Conservation (phyloP, 2,797 vertebrate genomes). For the Dermochelys coriacea region DNA sequence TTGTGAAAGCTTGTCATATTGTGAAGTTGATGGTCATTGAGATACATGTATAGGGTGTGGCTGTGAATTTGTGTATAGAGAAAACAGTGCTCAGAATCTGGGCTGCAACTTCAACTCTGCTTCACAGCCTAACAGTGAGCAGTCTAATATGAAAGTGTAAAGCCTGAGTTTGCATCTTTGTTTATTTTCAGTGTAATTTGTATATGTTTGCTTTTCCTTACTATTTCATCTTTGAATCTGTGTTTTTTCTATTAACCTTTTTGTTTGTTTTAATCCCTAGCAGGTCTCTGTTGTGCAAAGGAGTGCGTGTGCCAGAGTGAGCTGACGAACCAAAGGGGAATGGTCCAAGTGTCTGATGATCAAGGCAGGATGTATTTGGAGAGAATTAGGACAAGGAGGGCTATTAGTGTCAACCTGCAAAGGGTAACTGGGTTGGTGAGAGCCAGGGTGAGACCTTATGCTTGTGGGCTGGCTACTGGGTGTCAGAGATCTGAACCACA, state of each 20-base stretch:
- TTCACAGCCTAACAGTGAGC: not conserved
- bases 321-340: not conserved
- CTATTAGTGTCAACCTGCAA: not conserved
- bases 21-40: not conserved
- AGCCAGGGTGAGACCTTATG: no score
- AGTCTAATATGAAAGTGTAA: not conserved
- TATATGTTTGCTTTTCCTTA: not conserved
- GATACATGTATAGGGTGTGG: not conserved
- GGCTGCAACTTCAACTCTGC: not conserved
- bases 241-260: not conserved
- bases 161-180: not conserved
- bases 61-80: not conserved
- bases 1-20: not conserved
- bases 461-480: not conserved
- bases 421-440: not conserved
- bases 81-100: not conserved
- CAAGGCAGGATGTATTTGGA: not conserved
- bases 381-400: not conserved
- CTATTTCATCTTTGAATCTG: not conserved
- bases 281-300: not conserved
- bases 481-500: not conserved
- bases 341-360: not conserved
- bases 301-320: not conserved
- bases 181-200: not conserved
- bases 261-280: not conserved